These are phyloP conservation scores for Salvelinus namaycush DNA, from an alignment of 2,113 vertebrate species.

Conservation along the genomic window DNA sequence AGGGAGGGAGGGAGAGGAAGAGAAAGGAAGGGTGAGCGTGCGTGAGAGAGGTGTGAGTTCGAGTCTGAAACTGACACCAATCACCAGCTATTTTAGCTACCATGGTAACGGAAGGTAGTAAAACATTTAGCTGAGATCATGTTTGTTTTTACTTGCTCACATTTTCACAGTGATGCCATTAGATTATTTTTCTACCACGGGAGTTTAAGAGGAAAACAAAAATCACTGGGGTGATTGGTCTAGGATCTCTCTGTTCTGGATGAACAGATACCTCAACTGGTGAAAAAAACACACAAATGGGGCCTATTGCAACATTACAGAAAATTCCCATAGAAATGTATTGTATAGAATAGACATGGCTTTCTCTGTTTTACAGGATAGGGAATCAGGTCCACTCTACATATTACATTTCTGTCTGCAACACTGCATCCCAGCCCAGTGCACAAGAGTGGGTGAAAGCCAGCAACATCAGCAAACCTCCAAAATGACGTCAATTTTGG, in stretches of 20 bases:
- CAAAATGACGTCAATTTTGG: constrained; percentile 81
- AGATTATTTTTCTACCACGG: too few species aligned
- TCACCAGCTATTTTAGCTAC: constrained; percentile 31
- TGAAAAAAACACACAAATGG: too few species aligned
- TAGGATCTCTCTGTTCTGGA: too few species aligned
- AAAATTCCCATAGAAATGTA: too few species aligned
- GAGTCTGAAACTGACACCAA: constrained; percentile 10
- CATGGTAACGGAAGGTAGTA: constrained; percentile 54
- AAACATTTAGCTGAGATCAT: constrained; percentile 51
- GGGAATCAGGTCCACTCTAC: neutral
- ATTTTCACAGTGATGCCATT: neutral
- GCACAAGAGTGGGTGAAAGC: too few species aligned
- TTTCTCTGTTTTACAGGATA: neutral
- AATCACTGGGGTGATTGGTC: too few species aligned
- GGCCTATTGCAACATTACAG: too few species aligned
- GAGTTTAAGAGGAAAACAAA: too few species aligned
- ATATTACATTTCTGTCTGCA: too few species aligned
- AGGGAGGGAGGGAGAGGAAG: neutral
- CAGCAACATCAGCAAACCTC: constrained; percentile 72
- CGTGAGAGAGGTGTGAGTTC: constrained; percentile 17
- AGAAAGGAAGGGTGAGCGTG: neutral
- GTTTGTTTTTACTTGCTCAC: constrained; percentile 57
- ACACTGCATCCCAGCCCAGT: too few species aligned
- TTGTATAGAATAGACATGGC: too few species aligned
- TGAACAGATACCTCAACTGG: too few species aligned